Conservation (phyloP, 2,888 invertebrate species). For the Epinotia ramella region DNA sequence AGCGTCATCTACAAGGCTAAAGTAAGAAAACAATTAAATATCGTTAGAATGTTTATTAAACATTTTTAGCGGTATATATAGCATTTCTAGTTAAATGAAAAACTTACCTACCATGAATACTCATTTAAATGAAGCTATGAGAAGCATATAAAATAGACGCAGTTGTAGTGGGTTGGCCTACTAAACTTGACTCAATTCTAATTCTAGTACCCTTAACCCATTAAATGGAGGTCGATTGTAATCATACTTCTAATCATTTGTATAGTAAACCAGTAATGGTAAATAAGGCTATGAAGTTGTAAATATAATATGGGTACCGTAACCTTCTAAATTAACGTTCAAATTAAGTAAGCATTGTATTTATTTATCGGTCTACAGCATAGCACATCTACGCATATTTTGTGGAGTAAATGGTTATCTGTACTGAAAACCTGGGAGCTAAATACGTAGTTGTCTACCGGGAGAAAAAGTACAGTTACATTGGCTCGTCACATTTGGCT, state of each 20-base stretch:
- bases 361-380: too few relatives aligned
- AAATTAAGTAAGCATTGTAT: neutral
- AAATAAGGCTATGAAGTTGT: conserved; percentile 8
- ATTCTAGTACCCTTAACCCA: conserved; percentile 20
- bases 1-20: too few relatives aligned
- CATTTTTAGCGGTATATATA: neutral
- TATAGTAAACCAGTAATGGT: conserved; percentile 16
- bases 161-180: conserved; percentile 2
- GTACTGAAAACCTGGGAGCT: too few relatives aligned
- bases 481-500: too few relatives aligned
- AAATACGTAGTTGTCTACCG: too few relatives aligned
- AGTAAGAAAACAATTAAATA: too few relatives aligned
- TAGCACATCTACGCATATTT: too few relatives aligned
- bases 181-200: conserved; percentile 20
- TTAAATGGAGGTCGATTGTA: conserved; percentile 24
- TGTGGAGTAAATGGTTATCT: too few relatives aligned
- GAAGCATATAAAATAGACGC: conserved; percentile 21
- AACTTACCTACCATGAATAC: neutral
- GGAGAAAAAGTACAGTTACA: too few relatives aligned
- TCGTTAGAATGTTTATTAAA: neutral
- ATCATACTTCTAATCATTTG: conserved; percentile 16
- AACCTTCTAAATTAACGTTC: neutral
- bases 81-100: neutral
- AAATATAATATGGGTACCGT: conserved; percentile 24
- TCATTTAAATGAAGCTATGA: conserved; percentile 5